Conservation (phyloP, 2,888 invertebrate genomes). For the Diabrotica balteata region DNA sequence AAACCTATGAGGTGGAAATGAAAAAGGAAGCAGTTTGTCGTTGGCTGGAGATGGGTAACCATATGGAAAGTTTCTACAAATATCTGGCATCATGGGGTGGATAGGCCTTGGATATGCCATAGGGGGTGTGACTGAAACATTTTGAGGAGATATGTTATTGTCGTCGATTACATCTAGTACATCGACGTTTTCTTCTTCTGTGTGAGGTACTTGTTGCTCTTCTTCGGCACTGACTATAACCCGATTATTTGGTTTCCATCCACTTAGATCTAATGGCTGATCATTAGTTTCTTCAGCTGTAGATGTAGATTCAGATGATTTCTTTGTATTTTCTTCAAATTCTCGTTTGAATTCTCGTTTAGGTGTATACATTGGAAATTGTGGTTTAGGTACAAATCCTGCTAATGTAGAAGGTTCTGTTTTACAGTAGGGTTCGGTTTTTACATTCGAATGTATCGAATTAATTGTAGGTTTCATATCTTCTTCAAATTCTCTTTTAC, state of each 20-base stretch:
- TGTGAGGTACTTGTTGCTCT: constrained; percentile 43
- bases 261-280: constrained; percentile 78
- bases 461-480: background rate
- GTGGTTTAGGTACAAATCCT: background rate
- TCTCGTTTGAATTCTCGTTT: background rate
- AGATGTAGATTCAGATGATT: constrained; percentile 44
- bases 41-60: constrained; percentile 57
- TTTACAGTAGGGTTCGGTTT: background rate
- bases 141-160: constrained; percentile 43
- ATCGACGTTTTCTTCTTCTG: constrained; percentile 65
- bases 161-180: constrained; percentile 66
- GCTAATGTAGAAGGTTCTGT: background rate
- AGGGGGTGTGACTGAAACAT: constrained; percentile 60
- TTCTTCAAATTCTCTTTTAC: background rate
- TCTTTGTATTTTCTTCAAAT: background rate
- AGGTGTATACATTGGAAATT: constrained; percentile 1
- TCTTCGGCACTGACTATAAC: background rate
- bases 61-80: constrained; percentile 71
- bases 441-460: background rate
- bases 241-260: constrained; percentile 51
- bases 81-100: constrained; percentile 79
- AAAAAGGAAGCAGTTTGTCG: constrained; percentile 69
- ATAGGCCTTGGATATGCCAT: constrained; percentile 85
- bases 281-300: constrained; percentile 63
- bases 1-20: constrained; percentile 71